A percentile compares a stretch with the other conserved stretches of the same genome.
These are phyloP conservation scores for Nipponacmea schrenckii DNA, from an alignment of 2,888 invertebrate genomes.

Conservation along the genomic window DNA sequence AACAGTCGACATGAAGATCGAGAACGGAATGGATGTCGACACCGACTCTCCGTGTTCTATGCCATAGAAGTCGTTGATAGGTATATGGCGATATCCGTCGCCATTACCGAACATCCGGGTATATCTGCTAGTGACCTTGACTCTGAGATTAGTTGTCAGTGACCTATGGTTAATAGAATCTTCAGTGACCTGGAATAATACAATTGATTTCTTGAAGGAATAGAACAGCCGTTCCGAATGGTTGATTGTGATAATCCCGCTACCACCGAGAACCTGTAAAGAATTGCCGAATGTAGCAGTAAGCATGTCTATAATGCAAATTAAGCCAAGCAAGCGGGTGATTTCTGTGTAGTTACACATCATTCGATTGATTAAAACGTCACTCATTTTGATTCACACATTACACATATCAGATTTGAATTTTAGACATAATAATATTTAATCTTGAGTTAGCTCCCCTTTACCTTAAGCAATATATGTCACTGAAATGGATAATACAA, in stretches of 20 bases:
- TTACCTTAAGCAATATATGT: too few species aligned
- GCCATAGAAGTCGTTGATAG: conserved; percentile 18
- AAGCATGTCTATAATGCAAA: too few species aligned
- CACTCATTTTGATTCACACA: too few species aligned
- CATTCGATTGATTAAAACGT: too few species aligned
- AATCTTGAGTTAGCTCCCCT: too few species aligned
- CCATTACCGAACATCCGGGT: conserved; percentile 17
- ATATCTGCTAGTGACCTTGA: conserved; percentile 16
- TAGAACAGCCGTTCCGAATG: neutral
- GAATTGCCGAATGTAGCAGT: too few species aligned
- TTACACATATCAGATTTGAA: too few species aligned
- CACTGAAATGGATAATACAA: too few species aligned
- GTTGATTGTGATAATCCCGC: neutral
- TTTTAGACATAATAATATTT: too few species aligned
- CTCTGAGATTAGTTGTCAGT: conserved; percentile 22
- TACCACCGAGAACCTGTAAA: neutral
- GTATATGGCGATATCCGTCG: conserved; percentile 13
- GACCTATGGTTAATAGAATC: conserved; percentile 18
- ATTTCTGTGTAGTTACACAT: too few species aligned
- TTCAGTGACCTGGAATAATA: conserved; percentile 26
- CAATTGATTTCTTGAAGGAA: neutral
- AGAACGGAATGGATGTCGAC: conserved; percentile 15
- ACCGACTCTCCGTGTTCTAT: neutral
- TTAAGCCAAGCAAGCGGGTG: too few species aligned
- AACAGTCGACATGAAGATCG: conserved; percentile 26